Percentiles rank a stretch among this genome's conserved stretches.
These are phyloP conservation scores for Zelleria hepariella DNA, from an alignment of 2,888 invertebrate genomes.

Conservation along the genomic window DNA sequence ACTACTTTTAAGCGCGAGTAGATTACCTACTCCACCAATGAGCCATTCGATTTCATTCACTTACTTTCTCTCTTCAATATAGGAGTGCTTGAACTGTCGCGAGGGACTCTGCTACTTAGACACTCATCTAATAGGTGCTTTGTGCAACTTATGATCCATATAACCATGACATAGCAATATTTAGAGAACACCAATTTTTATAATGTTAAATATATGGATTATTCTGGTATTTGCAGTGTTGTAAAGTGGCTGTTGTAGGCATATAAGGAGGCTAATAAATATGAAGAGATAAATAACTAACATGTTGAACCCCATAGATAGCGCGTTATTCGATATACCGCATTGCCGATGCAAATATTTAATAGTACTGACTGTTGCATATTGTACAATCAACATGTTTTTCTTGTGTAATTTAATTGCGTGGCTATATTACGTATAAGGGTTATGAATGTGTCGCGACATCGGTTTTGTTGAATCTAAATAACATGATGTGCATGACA, in stretches of 20 bases:
- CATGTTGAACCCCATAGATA: background rate
- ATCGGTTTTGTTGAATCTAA: slow-evolving; percentile 28
- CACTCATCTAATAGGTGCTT: background rate
- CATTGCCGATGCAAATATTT: background rate
- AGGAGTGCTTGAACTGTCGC: background rate
- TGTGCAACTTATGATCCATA: background rate
- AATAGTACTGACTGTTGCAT: background rate
- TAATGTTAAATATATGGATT: too few relatives aligned
- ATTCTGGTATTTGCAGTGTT: background rate
- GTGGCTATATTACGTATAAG: slow-evolving; percentile 6
- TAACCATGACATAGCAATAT: background rate
- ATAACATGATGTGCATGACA: slow-evolving; percentile 25
- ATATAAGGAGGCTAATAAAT: background rate
- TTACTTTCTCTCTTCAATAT: background rate
- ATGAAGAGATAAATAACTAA: background rate
- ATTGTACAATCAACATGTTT: background rate
- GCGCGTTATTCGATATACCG: background rate
- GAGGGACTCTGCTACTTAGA: background rate
- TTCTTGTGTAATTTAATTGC: background rate
- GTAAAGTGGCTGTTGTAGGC: too few relatives aligned
- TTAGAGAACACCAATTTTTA: too few relatives aligned
- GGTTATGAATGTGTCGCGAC: slow-evolving; percentile 19
- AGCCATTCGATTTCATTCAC: background rate
- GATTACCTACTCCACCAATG: background rate
- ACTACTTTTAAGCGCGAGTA: background rate